Evolutionary conservation across 2,888 invertebrate species (phyloP).

Genomic region (Nebria brevicollis): DNA sequence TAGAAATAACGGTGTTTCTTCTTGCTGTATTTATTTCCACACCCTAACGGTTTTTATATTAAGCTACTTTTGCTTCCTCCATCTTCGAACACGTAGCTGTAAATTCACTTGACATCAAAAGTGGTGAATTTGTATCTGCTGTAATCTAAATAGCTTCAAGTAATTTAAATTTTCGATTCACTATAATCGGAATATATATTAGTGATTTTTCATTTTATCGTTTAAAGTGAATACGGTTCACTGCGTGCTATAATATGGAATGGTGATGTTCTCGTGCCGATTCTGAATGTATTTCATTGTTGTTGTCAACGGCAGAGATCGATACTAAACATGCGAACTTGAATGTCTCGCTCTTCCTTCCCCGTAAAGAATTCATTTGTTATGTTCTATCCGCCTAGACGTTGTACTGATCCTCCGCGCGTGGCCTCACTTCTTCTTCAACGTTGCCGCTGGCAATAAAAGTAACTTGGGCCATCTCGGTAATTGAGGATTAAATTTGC

Average conservation of each 20-base stretch:
- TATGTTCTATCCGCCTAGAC: not conserved
- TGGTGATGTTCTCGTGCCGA: not conserved
- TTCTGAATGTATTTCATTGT: not conserved
- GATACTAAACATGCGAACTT: not conserved
- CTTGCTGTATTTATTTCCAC: not conserved
- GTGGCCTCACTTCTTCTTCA: not conserved
- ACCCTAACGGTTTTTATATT: not conserved
- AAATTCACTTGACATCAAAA: not conserved
- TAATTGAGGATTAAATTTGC: slow-evolving; percentile 54
- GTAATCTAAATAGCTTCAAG: no score
- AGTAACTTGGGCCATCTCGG: slow-evolving; percentile 52
- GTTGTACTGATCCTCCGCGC: not conserved
- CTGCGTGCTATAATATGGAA: not conserved
- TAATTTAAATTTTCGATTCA: not conserved
- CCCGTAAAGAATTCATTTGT: not conserved
- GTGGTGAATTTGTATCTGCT: no score
- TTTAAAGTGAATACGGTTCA: not conserved
- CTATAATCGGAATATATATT: not conserved
- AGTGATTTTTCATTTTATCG: not conserved
- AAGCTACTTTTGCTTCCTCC: not conserved
- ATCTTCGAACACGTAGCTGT: not conserved
- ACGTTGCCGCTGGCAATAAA: slow-evolving; percentile 49
- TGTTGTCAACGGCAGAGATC: not conserved
- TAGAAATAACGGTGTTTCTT: not conserved
- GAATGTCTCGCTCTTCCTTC: not conserved